Percentiles rank a stretch among this genome's conserved stretches.
Evolutionary conservation across 1,140 invertebrate species (phyloP).

Genomic region (Drosophila erecta): DNA sequence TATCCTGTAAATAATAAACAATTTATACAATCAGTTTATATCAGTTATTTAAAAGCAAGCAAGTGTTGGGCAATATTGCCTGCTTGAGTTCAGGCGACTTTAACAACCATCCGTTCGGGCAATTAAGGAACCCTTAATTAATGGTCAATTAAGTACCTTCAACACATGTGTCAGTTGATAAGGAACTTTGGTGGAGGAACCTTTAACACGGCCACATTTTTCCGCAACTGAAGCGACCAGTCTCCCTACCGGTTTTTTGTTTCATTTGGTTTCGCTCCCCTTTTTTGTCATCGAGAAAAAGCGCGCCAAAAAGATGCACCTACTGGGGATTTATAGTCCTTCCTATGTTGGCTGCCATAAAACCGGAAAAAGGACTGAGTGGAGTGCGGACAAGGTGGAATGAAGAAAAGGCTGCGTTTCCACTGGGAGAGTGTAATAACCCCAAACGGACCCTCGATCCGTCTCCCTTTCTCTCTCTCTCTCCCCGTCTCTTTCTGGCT

Average conservation of each 20-base stretch:
- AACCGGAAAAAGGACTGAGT: conserved; percentile 17
- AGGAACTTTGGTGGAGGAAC: conserved; percentile 1
- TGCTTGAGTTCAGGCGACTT: neutral
- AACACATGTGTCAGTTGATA: conserved; percentile 3
- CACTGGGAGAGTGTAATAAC: conserved; percentile 63
- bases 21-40: neutral
- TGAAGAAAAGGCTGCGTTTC: conserved; percentile 23
- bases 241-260: conserved; percentile 11
- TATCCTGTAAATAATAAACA: neutral
- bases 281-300: conserved; percentile 7
- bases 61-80: neutral
- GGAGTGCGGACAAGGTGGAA: conserved; percentile 10
- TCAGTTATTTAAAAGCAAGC: neutral
- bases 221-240: neutral
- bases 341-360: conserved; percentile 17
- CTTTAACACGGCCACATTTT: conserved; percentile 6
- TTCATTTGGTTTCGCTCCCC: conserved; percentile 3
- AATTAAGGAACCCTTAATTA: conserved; percentile 17
- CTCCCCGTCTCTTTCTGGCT: conserved; percentile 5
- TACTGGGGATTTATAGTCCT: conserved; percentile 44
- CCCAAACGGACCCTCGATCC: conserved; percentile 52
- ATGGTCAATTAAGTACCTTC: conserved; percentile 15
- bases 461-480: conserved; percentile 15
- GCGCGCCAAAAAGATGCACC: conserved; percentile 39
- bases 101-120: neutral